Base-by-base conservation (phyloP, 2,113 vertebrate genomes). In the Scopus umbretta region DNA sequence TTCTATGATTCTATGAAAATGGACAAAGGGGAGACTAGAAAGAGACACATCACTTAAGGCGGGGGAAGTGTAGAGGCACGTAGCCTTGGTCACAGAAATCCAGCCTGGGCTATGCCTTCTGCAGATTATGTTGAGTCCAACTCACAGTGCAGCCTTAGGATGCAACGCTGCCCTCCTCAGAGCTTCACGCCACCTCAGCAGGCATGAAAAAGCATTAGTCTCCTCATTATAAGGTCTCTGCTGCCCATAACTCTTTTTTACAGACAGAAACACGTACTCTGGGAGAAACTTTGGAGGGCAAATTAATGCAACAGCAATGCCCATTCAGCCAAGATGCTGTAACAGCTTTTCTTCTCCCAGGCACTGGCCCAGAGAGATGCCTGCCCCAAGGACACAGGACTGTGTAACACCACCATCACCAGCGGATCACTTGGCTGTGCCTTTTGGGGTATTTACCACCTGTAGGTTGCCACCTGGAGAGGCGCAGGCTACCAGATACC, bases 361-460 rank as follows among this genome's bases (percentile, higher is more conserved):
- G 53, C 38, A 9, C 16, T 9, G 10, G 38, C 42, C 27, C 26
- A 43, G 32, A 63, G 25, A 16, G 26, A 7, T 0, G 1, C 13
- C 26, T 12, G 23, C 22, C 21, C 23, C 18, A 26, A 52, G 40
- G 29, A 21, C 10, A 10, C 4, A 5, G 58, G 23, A 6, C 10
- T 20, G 2, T 7, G 1, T 2, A 2, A 1, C 2, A 4, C 5
- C 43, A 29, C 5, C 7, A 5, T 1, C 29, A 1, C 10, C 0
- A 5, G 16, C 38, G 5, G 43, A 8, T 2, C 12, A 2, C 61
- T 7, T 1, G 25, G 67, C 52, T 4, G 2, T 4, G 21, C 8
- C 13, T 22, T 53, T 11, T 11, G 27, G 12, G 43, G 7, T 17
- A 10, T 6, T 20, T 5, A 11, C 13, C 32, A 19, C 18, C 22